phyloP scores from a whole-genome alignment of 2,888 invertebrate species.

The Drosophila gaucha region DNA sequence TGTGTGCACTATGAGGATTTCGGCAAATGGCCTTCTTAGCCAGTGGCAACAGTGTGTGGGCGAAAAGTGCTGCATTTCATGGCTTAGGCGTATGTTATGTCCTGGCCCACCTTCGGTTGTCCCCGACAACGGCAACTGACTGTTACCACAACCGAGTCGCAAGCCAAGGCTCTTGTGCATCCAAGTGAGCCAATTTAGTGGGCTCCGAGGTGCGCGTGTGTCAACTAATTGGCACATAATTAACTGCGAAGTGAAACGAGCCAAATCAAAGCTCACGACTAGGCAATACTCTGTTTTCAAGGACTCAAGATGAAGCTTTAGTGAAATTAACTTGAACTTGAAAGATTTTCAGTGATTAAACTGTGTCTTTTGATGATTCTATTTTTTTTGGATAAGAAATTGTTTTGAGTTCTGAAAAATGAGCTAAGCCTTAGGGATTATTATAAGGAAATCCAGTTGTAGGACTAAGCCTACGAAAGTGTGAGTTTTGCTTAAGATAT shows the following conservation, averaged over 20 bases:
- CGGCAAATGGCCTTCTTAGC: not conserved
- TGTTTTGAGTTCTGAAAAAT: no score
- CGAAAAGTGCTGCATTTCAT: not conserved
- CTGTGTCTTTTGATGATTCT: no score
- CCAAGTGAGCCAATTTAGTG: constrained; percentile 19
- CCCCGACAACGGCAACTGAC: not conserved
- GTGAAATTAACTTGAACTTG: no score
- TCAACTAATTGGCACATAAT: constrained; percentile 66
- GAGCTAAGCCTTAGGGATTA: no score
- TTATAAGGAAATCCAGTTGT: no score
- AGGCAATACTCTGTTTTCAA: not conserved
- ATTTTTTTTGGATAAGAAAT: no score
- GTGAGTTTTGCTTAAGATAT: no score
- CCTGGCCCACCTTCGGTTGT: not conserved
- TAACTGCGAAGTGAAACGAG: constrained; percentile 45
- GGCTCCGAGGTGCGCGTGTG: constrained; percentile 19
- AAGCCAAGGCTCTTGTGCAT: not conserved
- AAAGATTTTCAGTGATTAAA: no score
- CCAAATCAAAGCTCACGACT: not conserved
- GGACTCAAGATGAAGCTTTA: no score
- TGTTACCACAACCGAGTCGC: not conserved
- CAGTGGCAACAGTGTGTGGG: not conserved
- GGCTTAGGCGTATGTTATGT: not conserved
- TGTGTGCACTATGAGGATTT: not conserved
- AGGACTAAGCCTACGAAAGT: no score